Evolutionary conservation across 1,140 invertebrate genomes (phyloP), one percentile per base, ranked within the genome.

Genomic region (Camponotus floridanus): DNA sequence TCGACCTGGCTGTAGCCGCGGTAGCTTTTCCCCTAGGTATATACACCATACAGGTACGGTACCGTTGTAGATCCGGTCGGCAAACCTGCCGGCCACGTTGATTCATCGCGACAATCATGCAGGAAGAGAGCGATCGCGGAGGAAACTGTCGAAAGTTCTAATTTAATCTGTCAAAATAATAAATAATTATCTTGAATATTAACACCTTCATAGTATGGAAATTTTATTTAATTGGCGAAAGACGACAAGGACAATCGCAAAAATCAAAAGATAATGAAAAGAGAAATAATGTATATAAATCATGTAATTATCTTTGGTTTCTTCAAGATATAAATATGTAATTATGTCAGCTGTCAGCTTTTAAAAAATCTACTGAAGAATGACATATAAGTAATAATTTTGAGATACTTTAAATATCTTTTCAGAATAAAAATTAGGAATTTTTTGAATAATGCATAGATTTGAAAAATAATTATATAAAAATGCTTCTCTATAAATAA

Each of bases 1-100:
- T 57, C 48, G 74, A 33, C 39, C 61, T 51, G 21, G 36, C 71
- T 61, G 59, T 61, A 79, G 33, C 61, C 33, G 26, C 15, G 51
- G 11, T 73, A 59, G 26, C n/a, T 78, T 87, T 88, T 85, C 87
- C 74, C 39, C 48, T 51, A 51, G 55, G 13, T 31, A 57, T 79
- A 79, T 18, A 36, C 11, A 3, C 59, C 73, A 73, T 88, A 78
- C 51, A 78, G 73, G 78, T 88, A 78, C 51, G 78, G 78, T 90
- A 89, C 88, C 67, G 87, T 87, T 90, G 87, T 64, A 89, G 74
- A 91, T 86, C 61, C 88, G 83, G 90, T 91, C 87, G 85, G 80
- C 87, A 87, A 86, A 89, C 83, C 62, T 84, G 83, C 51, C 71
- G 88, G 67, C 68, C 18, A 65, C 71, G 57, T 57, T 61, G 51